Base-by-base conservation (phyloP, 1,140 invertebrate genomes). In the Antheraea pernyi region DNA sequence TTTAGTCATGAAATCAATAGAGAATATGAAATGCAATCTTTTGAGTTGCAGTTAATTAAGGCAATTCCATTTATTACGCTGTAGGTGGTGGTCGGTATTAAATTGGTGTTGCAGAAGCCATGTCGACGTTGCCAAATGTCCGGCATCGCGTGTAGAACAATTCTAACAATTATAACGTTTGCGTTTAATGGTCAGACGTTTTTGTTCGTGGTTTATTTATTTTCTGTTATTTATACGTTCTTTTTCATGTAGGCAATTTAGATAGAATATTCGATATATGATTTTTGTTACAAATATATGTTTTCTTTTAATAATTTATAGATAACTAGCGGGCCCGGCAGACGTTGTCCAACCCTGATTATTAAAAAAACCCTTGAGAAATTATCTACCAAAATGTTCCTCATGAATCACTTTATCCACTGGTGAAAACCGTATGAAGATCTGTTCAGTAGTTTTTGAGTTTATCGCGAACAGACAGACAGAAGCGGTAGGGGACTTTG, bases 71-170 rank as follows among this genome's bases (percentile, higher is more conserved):
- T 73, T 68, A 75, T 71, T 72, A 19, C 73, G 70, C 77, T 71
- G 72, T 74, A 71, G 64, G 68, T 66, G 75, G 71, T 75, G 67
- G 72, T 74, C 73, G 65, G 67, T 71, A 76, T 68, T 65, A 80
- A 78, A 83, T 81, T 81, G 75, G 73, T 75, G 70, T 81, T 73
- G 71, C 72, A 76, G 79, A 78, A 77, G 69, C 72, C 65, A 75
- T 67, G 76, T 78, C 69, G 65, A 71, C 64, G 71, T 22, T 78
- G 80, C 80, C 80, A 81, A 77, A 81, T 80, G 77, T 75, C 74
- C 70, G 69, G 30, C 39, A 59, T 64, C 64, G 63, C 67, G 68
- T 75, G 74, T 72, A 63, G 16, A 65, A 60, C 67, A 63, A 46
- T 66, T 65, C 66, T 69, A 46, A 74, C 69, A 74, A 71, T 71